A percentile compares a stretch with the other conserved stretches of the same genome.
Conservation (phyloP, 2,888 invertebrate genomes). For the Pyrgus malvae region DNA sequence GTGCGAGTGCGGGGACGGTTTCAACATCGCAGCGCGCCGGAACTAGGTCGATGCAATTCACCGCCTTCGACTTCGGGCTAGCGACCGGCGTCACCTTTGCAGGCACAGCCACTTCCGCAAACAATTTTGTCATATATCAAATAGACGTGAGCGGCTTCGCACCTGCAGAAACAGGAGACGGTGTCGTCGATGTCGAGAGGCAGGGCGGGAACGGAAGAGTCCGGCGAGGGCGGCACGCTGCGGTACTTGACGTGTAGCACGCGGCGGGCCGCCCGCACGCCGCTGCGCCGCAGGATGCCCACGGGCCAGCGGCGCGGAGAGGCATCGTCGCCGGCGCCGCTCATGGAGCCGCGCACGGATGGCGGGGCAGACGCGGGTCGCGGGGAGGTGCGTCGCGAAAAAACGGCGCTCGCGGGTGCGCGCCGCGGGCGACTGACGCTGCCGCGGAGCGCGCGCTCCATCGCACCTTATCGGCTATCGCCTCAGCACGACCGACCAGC, state of each 20-base stretch:
- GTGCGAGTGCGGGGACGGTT: slow-evolving; percentile 28
- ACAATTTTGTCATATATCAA: not conserved
- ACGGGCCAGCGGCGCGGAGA: slow-evolving; percentile 59
- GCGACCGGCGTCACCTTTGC: not conserved
- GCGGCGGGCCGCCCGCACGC: slow-evolving; percentile 61
- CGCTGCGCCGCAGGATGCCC: slow-evolving; percentile 63
- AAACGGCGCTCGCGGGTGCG: slow-evolving; percentile 24
- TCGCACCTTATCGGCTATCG: slow-evolving; percentile 36
- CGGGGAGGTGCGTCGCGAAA: slow-evolving; percentile 21
- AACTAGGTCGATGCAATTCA: slow-evolving; percentile 24
- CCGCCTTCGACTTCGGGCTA: not conserved
- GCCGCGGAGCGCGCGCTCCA: slow-evolving; percentile 11
- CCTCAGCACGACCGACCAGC: too few species aligned
- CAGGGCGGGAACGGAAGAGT: slow-evolving; percentile 41
- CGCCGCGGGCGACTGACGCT: slow-evolving; percentile 35
- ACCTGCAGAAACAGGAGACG: slow-evolving; percentile 92
- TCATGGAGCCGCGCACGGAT: slow-evolving; percentile 44
- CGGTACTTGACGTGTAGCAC: slow-evolving; percentile 69
- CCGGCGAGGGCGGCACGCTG: slow-evolving; percentile 56
- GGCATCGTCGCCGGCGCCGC: slow-evolving; percentile 44
- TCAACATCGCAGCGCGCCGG: slow-evolving; percentile 19
- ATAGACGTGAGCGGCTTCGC: slow-evolving; percentile 31
- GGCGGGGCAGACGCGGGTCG: slow-evolving; percentile 23
- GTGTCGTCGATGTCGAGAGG: slow-evolving; percentile 86
- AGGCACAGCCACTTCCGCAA: not conserved